Base-by-base conservation (phyloP, 2,113 vertebrate species). In the Takifugu flavidus region DNA sequence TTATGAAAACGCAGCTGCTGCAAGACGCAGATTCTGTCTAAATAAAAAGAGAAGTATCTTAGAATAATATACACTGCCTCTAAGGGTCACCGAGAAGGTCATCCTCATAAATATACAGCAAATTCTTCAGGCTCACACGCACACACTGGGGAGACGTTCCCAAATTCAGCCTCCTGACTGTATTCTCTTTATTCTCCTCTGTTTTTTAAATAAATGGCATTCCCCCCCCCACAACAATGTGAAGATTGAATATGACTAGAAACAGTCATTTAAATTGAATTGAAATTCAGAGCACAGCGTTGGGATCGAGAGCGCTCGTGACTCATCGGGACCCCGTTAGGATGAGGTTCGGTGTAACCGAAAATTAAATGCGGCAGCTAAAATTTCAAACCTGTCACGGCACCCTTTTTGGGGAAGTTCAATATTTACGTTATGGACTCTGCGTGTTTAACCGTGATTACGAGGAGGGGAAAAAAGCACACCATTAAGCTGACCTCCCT, bases 1-100 rank as follows among this genome's bases (percentile, higher is more conserved):
- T 83, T 87, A 86, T 76, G 75, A 90, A 92, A 91, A 90, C 84
- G 87, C 86, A 90, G 90, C 89, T 91, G 91, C 79, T 88, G 65
- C 68, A 65, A 85, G 81, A 73, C 75, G 79, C 77, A 72, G 65
- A 85, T 80, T 83, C 72, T 87, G 82, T 89, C 81, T 79, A 91
- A 90, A 89, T 87, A 90, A 83, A 88, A 90, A 79, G 82, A 85
- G 82, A 90, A 87, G 72, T 75, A 90, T 88, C 82, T 87, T 89
- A 68, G 59, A 88, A 92, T 85, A 91, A 92, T 91, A 92, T 86
- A 91, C 89, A 91, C 61, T 64, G 54, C 74, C 13, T 67, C 72
- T 34, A 71, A 62, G 84, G 87, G 89, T 89, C 84, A 70, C 0
- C 49, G 71, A 61, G 69, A 76, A 82, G 88, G 89, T 84, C 83